phyloP scores from a whole-genome alignment of 2,888 invertebrate genomes.

The Arrhopalites spinosus region DNA sequence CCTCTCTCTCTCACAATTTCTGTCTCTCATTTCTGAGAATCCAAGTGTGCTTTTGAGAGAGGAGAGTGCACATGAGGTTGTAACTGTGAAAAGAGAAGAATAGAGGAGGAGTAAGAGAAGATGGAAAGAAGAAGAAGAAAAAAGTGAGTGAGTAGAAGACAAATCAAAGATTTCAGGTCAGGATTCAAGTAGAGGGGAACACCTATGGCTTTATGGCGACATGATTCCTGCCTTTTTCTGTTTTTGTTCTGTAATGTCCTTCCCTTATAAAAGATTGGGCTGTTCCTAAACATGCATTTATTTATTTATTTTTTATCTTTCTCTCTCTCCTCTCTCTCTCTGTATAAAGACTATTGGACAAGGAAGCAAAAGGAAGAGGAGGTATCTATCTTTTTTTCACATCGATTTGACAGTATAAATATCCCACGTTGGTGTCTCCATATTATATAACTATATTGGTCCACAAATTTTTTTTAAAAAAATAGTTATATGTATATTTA shows the following conservation, averaged over 20 bases:
- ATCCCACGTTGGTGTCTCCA: slow-evolving; percentile 13
- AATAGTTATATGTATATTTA: too few relatives aligned
- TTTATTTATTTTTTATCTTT: slow-evolving; percentile 3
- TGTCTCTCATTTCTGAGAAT: neutral
- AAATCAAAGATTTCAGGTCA: slow-evolving; percentile 55
- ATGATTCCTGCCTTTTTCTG: slow-evolving; percentile 53
- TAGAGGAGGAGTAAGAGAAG: slow-evolving; percentile 12
- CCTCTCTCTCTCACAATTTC: neutral
- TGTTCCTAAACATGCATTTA: slow-evolving; percentile 13
- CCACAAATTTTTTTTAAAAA: neutral
- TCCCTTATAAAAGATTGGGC: slow-evolving; percentile 32
- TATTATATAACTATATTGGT: neutral
- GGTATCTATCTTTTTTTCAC: slow-evolving; percentile 20
- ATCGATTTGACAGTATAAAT: slow-evolving; percentile 24
- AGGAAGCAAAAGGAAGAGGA: neutral
- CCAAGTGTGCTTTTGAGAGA: neutral
- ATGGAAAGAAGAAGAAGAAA: slow-evolving; percentile 6
- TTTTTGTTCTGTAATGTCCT: slow-evolving; percentile 35
- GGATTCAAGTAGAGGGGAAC: slow-evolving; percentile 53
- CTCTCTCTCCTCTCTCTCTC: neutral
- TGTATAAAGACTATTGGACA: neutral
- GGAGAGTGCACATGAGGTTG: slow-evolving; percentile 2
- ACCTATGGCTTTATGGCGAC: slow-evolving; percentile 57
- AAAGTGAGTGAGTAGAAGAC: slow-evolving; percentile 41
- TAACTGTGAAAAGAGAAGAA: slow-evolving; percentile 17